phyloP scores from a whole-genome alignment of 2,888 invertebrate genomes.

The Xanthia icteritia region DNA sequence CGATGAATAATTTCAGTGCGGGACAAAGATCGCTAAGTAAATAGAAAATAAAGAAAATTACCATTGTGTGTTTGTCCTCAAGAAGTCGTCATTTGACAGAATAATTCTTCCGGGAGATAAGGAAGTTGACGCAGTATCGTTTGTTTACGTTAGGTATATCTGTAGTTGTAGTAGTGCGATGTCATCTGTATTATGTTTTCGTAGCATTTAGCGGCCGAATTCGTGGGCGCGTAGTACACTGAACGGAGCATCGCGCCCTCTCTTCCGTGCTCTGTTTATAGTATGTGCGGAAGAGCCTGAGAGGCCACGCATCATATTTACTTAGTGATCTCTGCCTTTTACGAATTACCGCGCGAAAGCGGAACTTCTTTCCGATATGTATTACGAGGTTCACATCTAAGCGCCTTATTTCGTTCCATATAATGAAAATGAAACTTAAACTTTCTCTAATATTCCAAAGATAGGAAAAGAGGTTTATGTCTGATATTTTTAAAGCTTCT shows the following conservation, averaged over 20 bases:
- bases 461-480: conserved; percentile 38
- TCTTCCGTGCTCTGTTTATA: conserved; percentile 87
- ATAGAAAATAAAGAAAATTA: conserved; percentile 56
- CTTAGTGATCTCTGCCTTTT: conserved; percentile 77
- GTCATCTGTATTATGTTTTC: conserved; percentile 70
- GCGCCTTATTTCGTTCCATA: conserved; percentile 17
- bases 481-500: conserved; percentile 42
- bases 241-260: conserved; percentile 70
- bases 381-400: conserved; percentile 34
- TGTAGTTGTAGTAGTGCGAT: conserved; percentile 64
- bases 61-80: conserved; percentile 61
- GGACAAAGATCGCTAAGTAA: conserved; percentile 15
- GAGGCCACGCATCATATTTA: conserved; percentile 80
- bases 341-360: conserved; percentile 69
- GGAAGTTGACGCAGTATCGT: conserved; percentile 76
- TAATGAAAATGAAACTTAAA: conserved; percentile 29
- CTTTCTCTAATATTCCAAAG: conserved; percentile 43
- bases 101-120: conserved; percentile 81
- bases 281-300: conserved; percentile 84
- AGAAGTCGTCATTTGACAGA: conserved; percentile 71
- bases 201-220: conserved; percentile 67
- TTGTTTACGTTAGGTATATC: conserved; percentile 73
- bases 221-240: conserved; percentile 70
- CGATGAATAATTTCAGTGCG: neutral
- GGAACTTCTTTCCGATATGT: conserved; percentile 61